phyloP scores from a whole-genome alignment of 2,888 invertebrate species.

The Catocala nupta region DNA sequence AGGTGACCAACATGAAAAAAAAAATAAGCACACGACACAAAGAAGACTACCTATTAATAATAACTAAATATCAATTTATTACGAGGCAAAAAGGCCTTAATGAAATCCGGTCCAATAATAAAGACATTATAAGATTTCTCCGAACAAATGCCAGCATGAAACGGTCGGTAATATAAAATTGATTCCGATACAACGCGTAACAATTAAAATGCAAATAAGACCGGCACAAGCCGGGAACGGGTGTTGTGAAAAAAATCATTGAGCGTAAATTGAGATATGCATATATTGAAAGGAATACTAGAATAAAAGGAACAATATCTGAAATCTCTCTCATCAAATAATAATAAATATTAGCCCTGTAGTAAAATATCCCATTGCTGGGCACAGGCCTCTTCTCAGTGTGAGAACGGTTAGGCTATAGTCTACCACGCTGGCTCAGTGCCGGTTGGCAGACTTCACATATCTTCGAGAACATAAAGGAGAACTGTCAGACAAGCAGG shows the following conservation, averaged over 20 bases:
- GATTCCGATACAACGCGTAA: constrained; percentile 65
- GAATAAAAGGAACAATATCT: too few species aligned
- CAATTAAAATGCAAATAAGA: constrained; percentile 80
- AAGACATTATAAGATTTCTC: constrained; percentile 57
- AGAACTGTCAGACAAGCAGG: too few species aligned
- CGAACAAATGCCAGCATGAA: constrained; percentile 39
- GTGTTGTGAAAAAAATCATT: constrained; percentile 48
- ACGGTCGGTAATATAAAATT: constrained; percentile 64
- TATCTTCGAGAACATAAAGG: too few species aligned
- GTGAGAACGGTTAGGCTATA: too few species aligned
- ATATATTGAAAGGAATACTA: constrained; percentile 6
- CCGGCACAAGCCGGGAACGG: constrained; percentile 49
- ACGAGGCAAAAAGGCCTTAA: constrained; percentile 39
- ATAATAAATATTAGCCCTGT: too few species aligned
- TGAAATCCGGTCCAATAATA: constrained; percentile 56
- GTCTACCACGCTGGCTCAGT: too few species aligned
- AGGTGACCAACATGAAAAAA: too few species aligned
- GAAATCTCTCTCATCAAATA: too few species aligned
- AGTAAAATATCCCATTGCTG: too few species aligned
- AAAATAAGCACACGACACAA: constrained; percentile 7
- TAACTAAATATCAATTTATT: constrained; percentile 44
- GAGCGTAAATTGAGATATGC: constrained; percentile 17
- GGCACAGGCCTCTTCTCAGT: too few species aligned
- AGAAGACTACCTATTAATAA: constrained; percentile 32
- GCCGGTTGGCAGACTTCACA: too few species aligned